Conservation (phyloP, 2,888 invertebrate species). For the Nebria brevicollis region DNA sequence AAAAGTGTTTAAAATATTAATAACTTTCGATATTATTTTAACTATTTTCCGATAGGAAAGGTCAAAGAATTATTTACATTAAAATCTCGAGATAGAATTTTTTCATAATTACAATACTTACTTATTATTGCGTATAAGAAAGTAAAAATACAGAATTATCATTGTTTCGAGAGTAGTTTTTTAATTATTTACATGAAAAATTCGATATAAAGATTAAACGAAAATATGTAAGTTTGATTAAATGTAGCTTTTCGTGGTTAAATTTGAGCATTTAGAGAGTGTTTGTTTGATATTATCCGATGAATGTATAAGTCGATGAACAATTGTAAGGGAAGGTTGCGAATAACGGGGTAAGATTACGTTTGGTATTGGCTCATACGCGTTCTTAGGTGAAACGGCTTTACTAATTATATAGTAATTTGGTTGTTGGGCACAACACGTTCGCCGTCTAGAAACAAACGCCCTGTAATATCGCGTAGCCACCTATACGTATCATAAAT, state of each 20-base stretch:
- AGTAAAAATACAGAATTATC: too few relatives aligned
- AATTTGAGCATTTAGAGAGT: background rate
- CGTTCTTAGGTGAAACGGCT: constrained; percentile 9
- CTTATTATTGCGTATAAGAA: background rate
- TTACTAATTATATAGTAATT: constrained; percentile 17
- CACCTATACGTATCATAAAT: background rate
- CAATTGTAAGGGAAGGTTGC: constrained; percentile 4
- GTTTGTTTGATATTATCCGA: background rate
- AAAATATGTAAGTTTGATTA: too few relatives aligned
- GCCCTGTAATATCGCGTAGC: background rate
- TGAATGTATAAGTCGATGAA: background rate
- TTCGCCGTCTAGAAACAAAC: background rate
- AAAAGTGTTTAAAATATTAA: too few relatives aligned
- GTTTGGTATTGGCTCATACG: background rate
- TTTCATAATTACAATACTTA: too few relatives aligned
- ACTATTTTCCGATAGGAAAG: too few relatives aligned
- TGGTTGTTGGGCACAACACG: constrained; percentile 7
- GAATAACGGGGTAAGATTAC: background rate
- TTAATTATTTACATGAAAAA: too few relatives aligned
- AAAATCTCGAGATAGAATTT: too few relatives aligned
- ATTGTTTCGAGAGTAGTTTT: too few relatives aligned
- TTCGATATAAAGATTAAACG: too few relatives aligned
- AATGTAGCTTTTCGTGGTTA: background rate
- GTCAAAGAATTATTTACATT: too few relatives aligned
- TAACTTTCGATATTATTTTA: too few relatives aligned